Percentiles rank a stretch among this genome's conserved stretches.
These are phyloP conservation scores for Pammene fasciana DNA, from an alignment of 2,888 invertebrate species.

Conservation along the genomic window DNA sequence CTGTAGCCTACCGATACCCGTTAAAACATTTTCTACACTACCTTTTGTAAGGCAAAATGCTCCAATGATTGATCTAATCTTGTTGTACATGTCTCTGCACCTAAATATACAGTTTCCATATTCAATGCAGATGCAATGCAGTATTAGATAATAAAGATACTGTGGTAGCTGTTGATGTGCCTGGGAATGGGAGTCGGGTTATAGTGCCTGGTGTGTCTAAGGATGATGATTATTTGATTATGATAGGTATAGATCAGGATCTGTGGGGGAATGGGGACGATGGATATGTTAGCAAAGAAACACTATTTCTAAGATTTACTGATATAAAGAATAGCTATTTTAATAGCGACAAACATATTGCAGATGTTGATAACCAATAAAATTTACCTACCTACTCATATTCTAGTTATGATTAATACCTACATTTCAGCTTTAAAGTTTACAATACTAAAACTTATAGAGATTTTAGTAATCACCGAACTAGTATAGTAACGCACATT, in stretches of 20 bases:
- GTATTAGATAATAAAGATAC: background rate
- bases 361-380: background rate
- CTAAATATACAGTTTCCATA: constrained; percentile 43
- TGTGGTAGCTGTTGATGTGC: constrained; percentile 1
- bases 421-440: no score
- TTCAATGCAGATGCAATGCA: no score
- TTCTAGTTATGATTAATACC: background rate
- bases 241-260: constrained; percentile 53
- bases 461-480: no score
- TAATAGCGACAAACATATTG: constrained; percentile 10
- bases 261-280: constrained; percentile 54
- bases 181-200: background rate
- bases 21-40: no score
- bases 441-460: no score
- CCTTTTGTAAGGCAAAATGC: no score
- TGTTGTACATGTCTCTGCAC: constrained; percentile 52
- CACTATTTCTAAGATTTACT: background rate
- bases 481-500: no score
- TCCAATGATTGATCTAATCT: no score
- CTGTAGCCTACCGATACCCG: no score
- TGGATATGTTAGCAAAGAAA: constrained; percentile 2
- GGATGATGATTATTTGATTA: constrained; percentile 48
- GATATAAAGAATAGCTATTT: constrained; percentile 8
- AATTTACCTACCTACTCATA: background rate
- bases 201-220: constrained; percentile 15